Base-by-base conservation (phyloP, 2,888 invertebrate species). In the Cryptocheilus praepositus region DNA sequence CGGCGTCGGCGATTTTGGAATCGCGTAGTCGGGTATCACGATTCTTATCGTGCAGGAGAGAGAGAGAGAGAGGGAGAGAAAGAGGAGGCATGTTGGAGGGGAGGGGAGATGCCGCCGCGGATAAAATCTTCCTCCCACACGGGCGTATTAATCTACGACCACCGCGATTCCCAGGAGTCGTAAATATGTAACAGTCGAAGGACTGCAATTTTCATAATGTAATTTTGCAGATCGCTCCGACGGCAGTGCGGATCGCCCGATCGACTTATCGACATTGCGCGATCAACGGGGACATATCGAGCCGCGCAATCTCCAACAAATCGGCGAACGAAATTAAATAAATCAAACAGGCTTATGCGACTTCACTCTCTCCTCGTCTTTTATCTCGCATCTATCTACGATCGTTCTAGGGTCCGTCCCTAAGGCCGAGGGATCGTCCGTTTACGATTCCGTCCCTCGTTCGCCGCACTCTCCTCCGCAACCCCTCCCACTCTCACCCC, bases 261-360 rank as follows among this genome's bases (percentile, higher is more conserved):
- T 62, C 43, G 63, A 61, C 64, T 71, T 71, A 79, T 71, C 71
- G 73, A 62, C 22, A 16, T n/a, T 15, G 15, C 28, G 54, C 16
- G 56, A 74, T 70, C 62, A 54, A 66, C 58, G 52, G 56, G 57
- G 45, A 19, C 56, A 51, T 71, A 78, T 78, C 79, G 70, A 44
- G 46, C 45, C 45, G 62, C 57, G 51, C 71, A 73, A 79, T 79
- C 80, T 75, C 66, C 69, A 68, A 77, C 78, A 81, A 84, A 83
- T 80, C 79, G 74, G 72, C 64, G 73, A 76, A 73, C 74, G 74
- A 83, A 83, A 86, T 85, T 85, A 81, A 84, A 85, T 86, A 84
- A 85, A 85, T 85, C 83, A 82, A 82, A 79, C 69, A 61, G 55
- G 69, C 61, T 21, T 43, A 36, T 36, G 36, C 36, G 36, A 36